Evolutionary conservation across 2,113 vertebrate genomes (phyloP).

Genomic region (Alectura lathami): DNA sequence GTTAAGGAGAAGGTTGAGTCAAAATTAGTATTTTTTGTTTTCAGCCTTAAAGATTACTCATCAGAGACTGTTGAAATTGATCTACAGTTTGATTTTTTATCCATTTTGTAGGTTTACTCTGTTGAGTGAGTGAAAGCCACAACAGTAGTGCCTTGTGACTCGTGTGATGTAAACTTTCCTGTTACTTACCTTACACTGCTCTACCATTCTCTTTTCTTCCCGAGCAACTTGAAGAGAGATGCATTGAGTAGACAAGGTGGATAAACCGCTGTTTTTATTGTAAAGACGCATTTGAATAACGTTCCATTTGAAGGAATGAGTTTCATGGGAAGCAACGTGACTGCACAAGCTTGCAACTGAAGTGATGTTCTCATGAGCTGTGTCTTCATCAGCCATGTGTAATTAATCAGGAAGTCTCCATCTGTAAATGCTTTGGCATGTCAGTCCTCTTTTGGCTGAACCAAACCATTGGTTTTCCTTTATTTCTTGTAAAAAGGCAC

Average conservation of each 20-base stretch:
- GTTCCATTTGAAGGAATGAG: neutral
- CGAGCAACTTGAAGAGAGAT: neutral
- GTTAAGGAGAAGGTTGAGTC: neutral
- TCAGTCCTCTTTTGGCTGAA: neutral
- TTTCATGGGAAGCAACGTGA: neutral
- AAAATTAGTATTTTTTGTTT: neutral
- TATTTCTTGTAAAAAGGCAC: neutral
- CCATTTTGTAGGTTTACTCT: neutral
- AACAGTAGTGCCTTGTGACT: neutral
- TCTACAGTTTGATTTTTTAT: neutral
- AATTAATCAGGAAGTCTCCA: constrained; percentile 39
- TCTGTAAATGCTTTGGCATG: neutral
- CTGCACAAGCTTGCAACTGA: neutral
- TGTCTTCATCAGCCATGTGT: neutral
- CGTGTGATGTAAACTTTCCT: neutral
- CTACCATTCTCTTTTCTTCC: neutral
- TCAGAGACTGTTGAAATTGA: neutral
- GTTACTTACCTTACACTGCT: neutral
- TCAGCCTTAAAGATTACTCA: neutral
- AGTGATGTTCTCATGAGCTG: neutral
- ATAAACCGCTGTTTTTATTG: neutral
- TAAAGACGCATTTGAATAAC: neutral
- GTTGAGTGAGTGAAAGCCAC: neutral
- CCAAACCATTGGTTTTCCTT: neutral
- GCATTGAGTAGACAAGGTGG: neutral